Conservation (phyloP, 2,113 vertebrate genomes). For the Coracopsis vasa region DNA sequence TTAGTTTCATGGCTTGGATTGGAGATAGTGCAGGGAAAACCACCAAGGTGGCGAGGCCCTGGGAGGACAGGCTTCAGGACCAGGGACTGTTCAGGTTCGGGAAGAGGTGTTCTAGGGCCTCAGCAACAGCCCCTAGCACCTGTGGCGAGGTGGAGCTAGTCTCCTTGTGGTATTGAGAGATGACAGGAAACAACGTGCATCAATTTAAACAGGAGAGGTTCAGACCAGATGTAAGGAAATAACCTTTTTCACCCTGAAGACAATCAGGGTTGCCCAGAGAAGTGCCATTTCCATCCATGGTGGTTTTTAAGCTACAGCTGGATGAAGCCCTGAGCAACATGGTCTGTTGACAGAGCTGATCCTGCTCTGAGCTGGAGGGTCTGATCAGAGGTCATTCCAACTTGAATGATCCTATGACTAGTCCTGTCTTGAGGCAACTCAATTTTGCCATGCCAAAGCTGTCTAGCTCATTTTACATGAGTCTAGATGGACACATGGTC, state of each 20-base stretch:
- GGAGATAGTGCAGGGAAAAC: not conserved
- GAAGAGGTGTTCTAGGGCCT: not conserved
- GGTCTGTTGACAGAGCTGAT: not conserved
- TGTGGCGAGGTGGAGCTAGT: too few species aligned
- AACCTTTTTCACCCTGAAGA: not conserved
- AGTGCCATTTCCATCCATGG: not conserved
- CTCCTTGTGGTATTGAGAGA: not conserved
- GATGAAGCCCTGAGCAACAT: not conserved
- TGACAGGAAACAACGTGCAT: not conserved
- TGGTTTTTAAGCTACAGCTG: not conserved
- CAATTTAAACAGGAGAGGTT: not conserved
- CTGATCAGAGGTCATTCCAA: not conserved
- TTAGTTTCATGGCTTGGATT: not conserved
- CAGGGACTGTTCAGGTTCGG: not conserved
- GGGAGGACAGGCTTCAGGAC: not conserved
- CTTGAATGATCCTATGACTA: not conserved
- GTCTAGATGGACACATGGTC: not conserved
- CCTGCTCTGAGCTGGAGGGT: not conserved
- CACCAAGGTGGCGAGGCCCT: not conserved
- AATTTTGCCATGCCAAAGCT: not conserved
- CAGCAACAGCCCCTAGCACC: not conserved
- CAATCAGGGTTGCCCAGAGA: not conserved
- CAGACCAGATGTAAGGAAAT: not conserved
- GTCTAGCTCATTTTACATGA: not conserved
- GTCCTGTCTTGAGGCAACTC: not conserved